phyloP scores from a whole-genome alignment of 2,113 vertebrate species.

The Pygathrix nemaeus region DNA sequence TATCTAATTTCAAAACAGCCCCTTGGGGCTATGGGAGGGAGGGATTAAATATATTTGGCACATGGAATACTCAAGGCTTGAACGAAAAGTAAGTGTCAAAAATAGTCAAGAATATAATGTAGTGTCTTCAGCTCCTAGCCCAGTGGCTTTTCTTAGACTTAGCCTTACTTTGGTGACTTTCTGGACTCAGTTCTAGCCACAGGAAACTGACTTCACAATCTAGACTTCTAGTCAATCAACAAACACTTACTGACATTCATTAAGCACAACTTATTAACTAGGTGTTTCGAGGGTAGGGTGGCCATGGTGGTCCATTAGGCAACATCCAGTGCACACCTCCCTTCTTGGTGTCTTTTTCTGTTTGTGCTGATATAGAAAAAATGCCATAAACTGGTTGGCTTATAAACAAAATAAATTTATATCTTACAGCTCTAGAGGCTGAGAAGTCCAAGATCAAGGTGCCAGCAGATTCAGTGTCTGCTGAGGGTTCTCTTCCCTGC shows the following conservation, averaged over 20 bases:
- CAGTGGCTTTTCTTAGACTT: neutral
- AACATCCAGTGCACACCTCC: neutral
- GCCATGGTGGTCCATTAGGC: neutral
- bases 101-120: neutral
- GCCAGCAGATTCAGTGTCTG: neutral
- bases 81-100: neutral
- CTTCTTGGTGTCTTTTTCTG: neutral
- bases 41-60: neutral
- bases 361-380: neutral
- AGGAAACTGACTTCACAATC: neutral
- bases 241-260: neutral
- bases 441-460: neutral
- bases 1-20: constrained; percentile 52
- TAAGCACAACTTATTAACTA: neutral
- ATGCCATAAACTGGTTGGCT: neutral
- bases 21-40: neutral
- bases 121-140: neutral
- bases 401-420: neutral
- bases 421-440: neutral
- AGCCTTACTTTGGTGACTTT: neutral
- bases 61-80: neutral
- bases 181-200: neutral
- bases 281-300: neutral
- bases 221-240: neutral
- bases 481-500: neutral